Conservation (phyloP, 2,797 vertebrate genomes). For the Channallabes apus region DNA sequence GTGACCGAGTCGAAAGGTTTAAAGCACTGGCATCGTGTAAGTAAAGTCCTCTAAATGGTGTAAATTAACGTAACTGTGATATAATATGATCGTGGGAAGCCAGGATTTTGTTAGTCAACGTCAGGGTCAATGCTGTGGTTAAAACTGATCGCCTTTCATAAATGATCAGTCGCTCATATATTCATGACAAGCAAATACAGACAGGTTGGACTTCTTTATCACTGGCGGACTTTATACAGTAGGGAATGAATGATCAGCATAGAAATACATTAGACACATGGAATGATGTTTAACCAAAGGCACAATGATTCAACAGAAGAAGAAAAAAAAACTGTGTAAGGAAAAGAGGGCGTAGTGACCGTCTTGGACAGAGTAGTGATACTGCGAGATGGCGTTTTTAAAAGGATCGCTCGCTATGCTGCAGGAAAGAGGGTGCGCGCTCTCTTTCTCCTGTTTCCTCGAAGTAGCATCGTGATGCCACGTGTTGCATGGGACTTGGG, state of each 20-base stretch:
- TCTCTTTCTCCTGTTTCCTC: constrained; percentile 30
- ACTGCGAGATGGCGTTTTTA: constrained; percentile 26
- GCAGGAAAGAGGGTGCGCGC: not conserved
- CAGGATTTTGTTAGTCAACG: not conserved
- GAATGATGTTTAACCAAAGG: constrained; percentile 41
- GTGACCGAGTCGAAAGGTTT: not conserved
- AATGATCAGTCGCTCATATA: constrained; percentile 24
- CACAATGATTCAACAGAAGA: constrained; percentile 39
- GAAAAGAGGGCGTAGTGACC: constrained; percentile 26
- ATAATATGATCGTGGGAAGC: too few species aligned
- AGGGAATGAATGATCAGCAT: constrained; percentile 37
- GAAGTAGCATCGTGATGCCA: constrained; percentile 18
- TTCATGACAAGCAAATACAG: constrained; percentile 41
- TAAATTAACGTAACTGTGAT: not conserved
- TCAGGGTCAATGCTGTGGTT: not conserved
- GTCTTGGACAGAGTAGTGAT: constrained; percentile 42
- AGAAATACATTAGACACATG: constrained; percentile 28
- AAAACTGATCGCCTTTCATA: not conserved
- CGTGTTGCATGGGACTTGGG: constrained; percentile 22
- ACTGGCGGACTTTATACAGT: constrained; percentile 40
- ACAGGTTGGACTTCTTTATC: constrained; percentile 28
- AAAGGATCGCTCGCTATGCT: constrained; percentile 29
- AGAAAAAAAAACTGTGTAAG: constrained; percentile 12
- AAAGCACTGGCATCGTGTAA: not conserved
- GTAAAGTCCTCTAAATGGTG: not conserved